phyloP scores from a whole-genome alignment of 23 tunicate genomes.

The Halocynthia roretzi region DNA sequence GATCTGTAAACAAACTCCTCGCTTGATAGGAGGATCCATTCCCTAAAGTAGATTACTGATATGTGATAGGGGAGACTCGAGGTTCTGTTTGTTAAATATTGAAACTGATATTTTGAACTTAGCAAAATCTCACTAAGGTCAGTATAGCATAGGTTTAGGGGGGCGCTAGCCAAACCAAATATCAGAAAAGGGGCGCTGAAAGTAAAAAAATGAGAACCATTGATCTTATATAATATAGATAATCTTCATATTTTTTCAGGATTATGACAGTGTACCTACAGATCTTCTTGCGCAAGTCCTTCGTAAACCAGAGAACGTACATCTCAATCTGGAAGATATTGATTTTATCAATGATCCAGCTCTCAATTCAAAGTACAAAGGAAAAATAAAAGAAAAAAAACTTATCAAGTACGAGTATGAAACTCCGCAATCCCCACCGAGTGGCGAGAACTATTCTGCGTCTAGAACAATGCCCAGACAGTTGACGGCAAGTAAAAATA shows the following conservation, averaged over 20 bases:
- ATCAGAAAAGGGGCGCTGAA: background rate
- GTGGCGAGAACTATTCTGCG: background rate
- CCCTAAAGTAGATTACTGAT: too few relatives aligned
- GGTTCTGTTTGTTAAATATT: too few relatives aligned
- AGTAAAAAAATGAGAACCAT: too few relatives aligned
- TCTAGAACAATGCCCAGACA: background rate
- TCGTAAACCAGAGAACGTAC: constrained; percentile 68
- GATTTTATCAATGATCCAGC: constrained; percentile 53
- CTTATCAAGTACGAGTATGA: constrained; percentile 45
- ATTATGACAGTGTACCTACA: constrained; percentile 20
- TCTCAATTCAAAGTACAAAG: constrained; percentile 52
- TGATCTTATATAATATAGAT: background rate
- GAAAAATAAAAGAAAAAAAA: constrained; percentile 37
- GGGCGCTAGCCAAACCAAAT: too few relatives aligned
- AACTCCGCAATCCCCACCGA: background rate
- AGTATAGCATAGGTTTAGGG: too few relatives aligned
- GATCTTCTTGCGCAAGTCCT: constrained; percentile 57
- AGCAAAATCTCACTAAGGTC: too few relatives aligned
- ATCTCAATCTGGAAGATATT: constrained; percentile 47
- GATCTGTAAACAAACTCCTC: too few relatives aligned
- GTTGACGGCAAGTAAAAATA: background rate
- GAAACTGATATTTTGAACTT: too few relatives aligned
- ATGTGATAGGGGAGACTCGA: too few relatives aligned
- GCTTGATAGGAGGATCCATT: too few relatives aligned
- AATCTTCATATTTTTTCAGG: background rate